These are phyloP conservation scores for Eunapius fragilis DNA, from an alignment of 37 sponge, comb jelly and placozoan species.

Conservation along the genomic window DNA sequence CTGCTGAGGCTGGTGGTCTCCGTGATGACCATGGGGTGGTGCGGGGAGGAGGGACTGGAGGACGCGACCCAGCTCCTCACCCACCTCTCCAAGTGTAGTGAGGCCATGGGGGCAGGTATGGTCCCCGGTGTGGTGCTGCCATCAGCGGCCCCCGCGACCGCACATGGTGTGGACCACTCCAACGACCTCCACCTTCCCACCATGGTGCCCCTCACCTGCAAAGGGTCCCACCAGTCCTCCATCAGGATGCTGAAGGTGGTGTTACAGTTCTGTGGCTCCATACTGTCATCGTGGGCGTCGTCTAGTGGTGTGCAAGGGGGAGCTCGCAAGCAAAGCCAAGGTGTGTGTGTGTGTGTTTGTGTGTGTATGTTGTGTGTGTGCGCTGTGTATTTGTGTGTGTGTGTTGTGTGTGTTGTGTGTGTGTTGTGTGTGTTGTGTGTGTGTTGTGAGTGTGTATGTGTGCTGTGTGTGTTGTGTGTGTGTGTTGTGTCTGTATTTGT, in stretches of 20 bases:
- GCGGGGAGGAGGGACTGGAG: slow-evolving; percentile 92
- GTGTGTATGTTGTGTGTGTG: no score
- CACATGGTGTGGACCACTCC: slow-evolving; percentile 61
- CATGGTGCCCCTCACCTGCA: slow-evolving; percentile 92
- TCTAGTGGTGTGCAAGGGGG: no score
- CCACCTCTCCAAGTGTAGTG: slow-evolving; percentile 84
- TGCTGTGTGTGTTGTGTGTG: no score
- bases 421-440: no score
- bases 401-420: no score
- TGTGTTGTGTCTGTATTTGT: no score
- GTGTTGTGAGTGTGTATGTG: no score
- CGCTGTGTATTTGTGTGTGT: no score
- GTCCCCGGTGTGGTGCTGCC: slow-evolving; percentile 57
- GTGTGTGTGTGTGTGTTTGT: slow-evolving; percentile 14
- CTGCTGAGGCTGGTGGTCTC: slow-evolving; percentile 65
- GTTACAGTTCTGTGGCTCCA: slow-evolving; percentile 76
- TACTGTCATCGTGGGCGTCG: slow-evolving; percentile 21
- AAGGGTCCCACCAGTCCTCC: slow-evolving; percentile 88
- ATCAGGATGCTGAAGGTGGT: slow-evolving; percentile 93
- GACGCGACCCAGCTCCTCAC: slow-evolving; percentile 90
- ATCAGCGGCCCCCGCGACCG: neutral
- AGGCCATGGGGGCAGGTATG: slow-evolving; percentile 3
- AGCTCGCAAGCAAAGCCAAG: neutral
- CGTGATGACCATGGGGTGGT: slow-evolving; percentile 77
- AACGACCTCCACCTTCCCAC: slow-evolving; percentile 92